Base-by-base conservation (phyloP, 35 echinoderm and acorn worm genomes). In the Diadema setosum region DNA sequence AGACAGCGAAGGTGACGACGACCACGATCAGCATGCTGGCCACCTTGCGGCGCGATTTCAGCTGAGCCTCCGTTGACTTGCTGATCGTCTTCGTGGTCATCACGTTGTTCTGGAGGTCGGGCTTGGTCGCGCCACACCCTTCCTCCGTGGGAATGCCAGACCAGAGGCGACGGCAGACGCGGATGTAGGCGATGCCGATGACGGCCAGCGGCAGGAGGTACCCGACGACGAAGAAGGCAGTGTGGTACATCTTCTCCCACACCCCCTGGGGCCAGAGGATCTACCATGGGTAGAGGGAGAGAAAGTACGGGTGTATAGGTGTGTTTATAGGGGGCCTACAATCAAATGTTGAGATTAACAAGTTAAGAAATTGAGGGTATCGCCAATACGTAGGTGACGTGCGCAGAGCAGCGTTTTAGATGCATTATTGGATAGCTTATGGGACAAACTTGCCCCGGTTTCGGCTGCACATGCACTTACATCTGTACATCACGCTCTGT, bases 11-110 rank as follows among this genome's bases (percentile, higher is more conserved):
- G 15, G 90, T 65, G 5, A 94, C 25, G 44, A 98, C 96, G 16
- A 98, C 96, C 9, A 94, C 92, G 31, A 98, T 98, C 21, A 98
- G 61, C 96, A 98, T 98, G 29, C 92, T 76, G 1, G 96, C 96
- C 5, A 98, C 92, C 35, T 98, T 98, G 2, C 92, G 84, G 15
- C 96, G 84, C 32, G 92, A 94, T 36, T 91, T 44, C 30, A 92
- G 75, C 36, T 98, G 96, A 0, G 88, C 85, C 42, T 84, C 86
- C 0, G 91, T 89, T 27, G 86, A 90, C 43, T 89, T 94, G 87
- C 86, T 92, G 46, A 93, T 48, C 39, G 65, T 43, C 39, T 30
- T 57, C 27, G 44, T 89, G 52, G 42, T 82, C 45, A 63, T 80
- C 11, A 52, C 48, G 29, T 57, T 46, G 33, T 24, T 37, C 46